Percentiles rank a stretch among this genome's conserved stretches.
Conservation (phyloP, 2,797 vertebrate species). For the Phoeniculus purpureus region DNA sequence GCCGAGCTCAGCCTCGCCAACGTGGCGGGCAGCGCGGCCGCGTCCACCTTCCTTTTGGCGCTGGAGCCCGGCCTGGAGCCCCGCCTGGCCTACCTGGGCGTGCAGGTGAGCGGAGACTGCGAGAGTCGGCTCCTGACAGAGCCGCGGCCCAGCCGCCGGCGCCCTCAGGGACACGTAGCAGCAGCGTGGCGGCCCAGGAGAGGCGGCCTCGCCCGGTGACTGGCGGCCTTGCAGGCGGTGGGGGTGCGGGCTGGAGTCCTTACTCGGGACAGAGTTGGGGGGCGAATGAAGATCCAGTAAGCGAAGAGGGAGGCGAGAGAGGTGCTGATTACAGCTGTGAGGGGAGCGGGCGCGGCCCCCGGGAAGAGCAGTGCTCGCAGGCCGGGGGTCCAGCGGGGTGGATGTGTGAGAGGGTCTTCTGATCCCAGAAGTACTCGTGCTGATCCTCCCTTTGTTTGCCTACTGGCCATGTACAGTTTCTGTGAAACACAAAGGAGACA, state of each 20-base stretch:
- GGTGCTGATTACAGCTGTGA: too few species aligned
- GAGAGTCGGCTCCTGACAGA: neutral
- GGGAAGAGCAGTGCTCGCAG: too few species aligned
- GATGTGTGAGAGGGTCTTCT: neutral
- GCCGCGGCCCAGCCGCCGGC: neutral
- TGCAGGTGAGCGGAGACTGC: constrained; percentile 80
- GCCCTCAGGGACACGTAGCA: neutral
- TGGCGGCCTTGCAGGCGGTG: accelerated
- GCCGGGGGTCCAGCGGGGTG: accelerated
- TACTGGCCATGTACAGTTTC: neutral
- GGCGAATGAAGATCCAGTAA: accelerated
- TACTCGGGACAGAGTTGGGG: accelerated
- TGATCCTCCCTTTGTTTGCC: neutral
- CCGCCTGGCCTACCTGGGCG: constrained; percentile 90
- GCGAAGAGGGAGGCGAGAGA: neutral
- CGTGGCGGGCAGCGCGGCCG: constrained; percentile 80
- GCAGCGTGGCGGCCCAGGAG: neutral
- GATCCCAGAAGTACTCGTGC: too few species aligned
- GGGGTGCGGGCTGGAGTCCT: too few species aligned
- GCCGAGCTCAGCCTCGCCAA: constrained; percentile 88
- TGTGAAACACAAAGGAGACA: neutral
- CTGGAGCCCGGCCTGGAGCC: constrained; percentile 87
- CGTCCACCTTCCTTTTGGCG: constrained; percentile 84
- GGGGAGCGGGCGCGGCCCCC: neutral
- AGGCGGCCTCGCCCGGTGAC: neutral